Conservation (phyloP, 2,888 invertebrate species). For the Ectemnius continuus region DNA sequence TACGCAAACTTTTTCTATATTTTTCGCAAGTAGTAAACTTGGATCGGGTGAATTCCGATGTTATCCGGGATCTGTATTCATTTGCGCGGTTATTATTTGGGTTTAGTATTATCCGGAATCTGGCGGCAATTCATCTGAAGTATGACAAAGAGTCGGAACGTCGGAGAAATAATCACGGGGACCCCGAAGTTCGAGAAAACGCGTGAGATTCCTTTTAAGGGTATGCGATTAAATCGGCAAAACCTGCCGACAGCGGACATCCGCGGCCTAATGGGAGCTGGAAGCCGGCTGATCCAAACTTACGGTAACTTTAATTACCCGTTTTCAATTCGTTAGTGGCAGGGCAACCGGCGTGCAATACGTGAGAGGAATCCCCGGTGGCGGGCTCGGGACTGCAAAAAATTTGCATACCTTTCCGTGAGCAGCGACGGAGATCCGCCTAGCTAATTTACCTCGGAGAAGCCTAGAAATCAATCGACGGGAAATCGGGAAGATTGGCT, state of each 20-base stretch:
- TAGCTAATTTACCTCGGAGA: constrained; percentile 56
- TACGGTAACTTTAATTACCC: constrained; percentile 63
- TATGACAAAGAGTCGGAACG: too few species aligned
- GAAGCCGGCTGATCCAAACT: constrained; percentile 56
- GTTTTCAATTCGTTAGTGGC: constrained; percentile 66
- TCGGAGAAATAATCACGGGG: too few species aligned
- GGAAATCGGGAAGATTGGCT: constrained; percentile 34
- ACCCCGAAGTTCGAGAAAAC: too few species aligned
- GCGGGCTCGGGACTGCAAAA: constrained; percentile 38
- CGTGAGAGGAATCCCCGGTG: constrained; percentile 60
- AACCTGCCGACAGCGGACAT: constrained; percentile 43
- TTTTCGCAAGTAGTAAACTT: too few species aligned
- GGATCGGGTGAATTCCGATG: too few species aligned
- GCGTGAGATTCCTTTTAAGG: background rate
- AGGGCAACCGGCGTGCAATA: constrained; percentile 52
- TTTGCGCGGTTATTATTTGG: too few species aligned
- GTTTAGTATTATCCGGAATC: too few species aligned
- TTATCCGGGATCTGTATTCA: too few species aligned
- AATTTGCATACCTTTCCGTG: constrained; percentile 59
- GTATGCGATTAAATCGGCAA: constrained; percentile 18
- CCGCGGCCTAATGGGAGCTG: constrained; percentile 19
- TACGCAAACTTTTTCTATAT: too few species aligned
- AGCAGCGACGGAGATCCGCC: constrained; percentile 44
- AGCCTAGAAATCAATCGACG: constrained; percentile 51
- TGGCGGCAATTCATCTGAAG: too few species aligned